Conservation (phyloP, 1,140 invertebrate genomes). For the Zaprionus ornatus region DNA sequence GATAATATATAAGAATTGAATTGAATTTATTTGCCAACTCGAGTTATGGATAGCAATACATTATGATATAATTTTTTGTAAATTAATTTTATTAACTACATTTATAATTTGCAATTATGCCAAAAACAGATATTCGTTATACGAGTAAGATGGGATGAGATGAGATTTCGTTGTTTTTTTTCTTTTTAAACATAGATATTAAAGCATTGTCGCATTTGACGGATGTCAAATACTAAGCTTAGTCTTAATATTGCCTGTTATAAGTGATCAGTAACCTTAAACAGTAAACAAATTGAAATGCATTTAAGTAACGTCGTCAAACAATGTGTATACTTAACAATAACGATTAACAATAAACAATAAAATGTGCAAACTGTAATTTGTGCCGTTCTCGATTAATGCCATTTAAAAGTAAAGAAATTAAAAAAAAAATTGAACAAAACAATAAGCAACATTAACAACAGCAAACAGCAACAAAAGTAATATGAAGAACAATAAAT, state of each 20-base stretch:
- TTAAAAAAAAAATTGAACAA: conserved; percentile 5
- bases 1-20: conserved; percentile 52
- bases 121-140: conserved; percentile 56
- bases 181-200: conserved; percentile 45
- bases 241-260: conserved; percentile 28
- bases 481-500: conserved; percentile 75
- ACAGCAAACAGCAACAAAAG: conserved; percentile 62
- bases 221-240: conserved; percentile 27
- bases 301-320: conserved; percentile 66
- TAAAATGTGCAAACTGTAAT: conserved; percentile 43
- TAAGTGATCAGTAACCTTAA: conserved; percentile 45
- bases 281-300: conserved; percentile 67
- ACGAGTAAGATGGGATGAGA: conserved; percentile 54
- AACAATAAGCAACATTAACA: conserved; percentile 45
- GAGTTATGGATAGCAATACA: conserved; percentile 35
- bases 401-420: conserved; percentile 17
- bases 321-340: conserved; percentile 46
- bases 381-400: conserved; percentile 29
- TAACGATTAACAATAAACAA: conserved; percentile 22
- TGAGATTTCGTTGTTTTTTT: conserved; percentile 63
- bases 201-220: conserved; percentile 25
- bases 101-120: conserved; percentile 68
- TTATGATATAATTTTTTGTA: conserved; percentile 57
- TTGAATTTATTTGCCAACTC: conserved; percentile 60
- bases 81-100: conserved; percentile 73